A percentile compares a stretch with the other conserved stretches of the same genome.
Evolutionary conservation across 2,888 invertebrate species (phyloP).

Genomic region (Gymnocheta viridis): DNA sequence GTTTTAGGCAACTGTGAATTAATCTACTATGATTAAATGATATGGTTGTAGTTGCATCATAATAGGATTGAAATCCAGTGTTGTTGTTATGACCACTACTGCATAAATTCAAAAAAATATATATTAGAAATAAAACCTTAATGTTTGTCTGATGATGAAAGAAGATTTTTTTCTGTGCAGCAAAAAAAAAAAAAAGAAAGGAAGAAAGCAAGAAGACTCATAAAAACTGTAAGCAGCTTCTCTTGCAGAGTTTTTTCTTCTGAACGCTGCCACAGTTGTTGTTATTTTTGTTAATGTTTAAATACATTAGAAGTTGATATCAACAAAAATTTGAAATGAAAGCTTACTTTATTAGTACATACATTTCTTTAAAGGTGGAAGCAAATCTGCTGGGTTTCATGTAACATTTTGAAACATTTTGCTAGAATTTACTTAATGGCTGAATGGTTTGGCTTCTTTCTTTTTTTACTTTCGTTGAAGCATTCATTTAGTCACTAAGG

Average conservation of each 20-base stretch:
- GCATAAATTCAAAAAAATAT: neutral
- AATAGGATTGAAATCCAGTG: neutral
- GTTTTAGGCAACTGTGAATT: no score
- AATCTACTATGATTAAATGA: no score
- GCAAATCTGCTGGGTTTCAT: conserved; percentile 5
- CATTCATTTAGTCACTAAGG: neutral
- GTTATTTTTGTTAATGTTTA: conserved; percentile 52
- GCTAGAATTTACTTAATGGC: conserved; percentile 2
- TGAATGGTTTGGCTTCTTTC: conserved; percentile 40
- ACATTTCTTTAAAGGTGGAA: neutral
- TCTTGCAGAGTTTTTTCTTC: neutral
- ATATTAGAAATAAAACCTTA: conserved; percentile 41
- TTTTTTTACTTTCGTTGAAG: conserved; percentile 35
- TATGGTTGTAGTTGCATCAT: no score
- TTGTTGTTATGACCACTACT: neutral
- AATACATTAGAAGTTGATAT: conserved; percentile 57
- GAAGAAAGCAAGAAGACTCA: no score
- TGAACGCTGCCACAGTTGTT: neutral
- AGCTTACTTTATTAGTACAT: neutral
- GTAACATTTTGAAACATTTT: conserved; percentile 4
- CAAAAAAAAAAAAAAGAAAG: no score
- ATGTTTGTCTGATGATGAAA: conserved; percentile 54
- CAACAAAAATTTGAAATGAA: conserved; percentile 24
- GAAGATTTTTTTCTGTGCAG: no score
- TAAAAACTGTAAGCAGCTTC: conserved; percentile 27